Evolutionary conservation across 2,888 invertebrate genomes (phyloP).

Genomic region (Pinctada fucata): DNA sequence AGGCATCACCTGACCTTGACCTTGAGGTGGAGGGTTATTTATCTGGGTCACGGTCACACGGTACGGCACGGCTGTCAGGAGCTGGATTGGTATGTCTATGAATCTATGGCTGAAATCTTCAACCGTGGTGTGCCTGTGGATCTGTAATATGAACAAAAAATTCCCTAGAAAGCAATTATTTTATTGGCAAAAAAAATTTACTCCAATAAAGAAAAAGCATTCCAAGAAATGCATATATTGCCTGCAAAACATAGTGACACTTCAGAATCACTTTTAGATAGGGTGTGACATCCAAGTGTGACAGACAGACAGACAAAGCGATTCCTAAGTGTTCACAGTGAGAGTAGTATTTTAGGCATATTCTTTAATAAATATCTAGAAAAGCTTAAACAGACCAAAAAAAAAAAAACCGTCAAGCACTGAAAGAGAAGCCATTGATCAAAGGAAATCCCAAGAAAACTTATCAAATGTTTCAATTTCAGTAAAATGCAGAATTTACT

Average conservation of each 20-base stretch:
- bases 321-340: too few relatives aligned
- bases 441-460: neutral
- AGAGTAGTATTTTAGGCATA: too few relatives aligned
- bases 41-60: constrained; percentile 3
- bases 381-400: neutral
- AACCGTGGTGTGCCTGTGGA: constrained; percentile 18
- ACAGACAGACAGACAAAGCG: too few relatives aligned
- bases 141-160: constrained; percentile 6
- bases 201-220: too few relatives aligned
- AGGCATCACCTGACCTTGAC: neutral
- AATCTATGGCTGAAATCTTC: constrained; percentile 21
- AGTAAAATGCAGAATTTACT: neutral
- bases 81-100: constrained; percentile 16
- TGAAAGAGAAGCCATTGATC: neutral
- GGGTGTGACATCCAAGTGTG: too few relatives aligned
- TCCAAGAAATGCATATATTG: too few relatives aligned
- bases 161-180: neutral
- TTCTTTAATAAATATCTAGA: neutral
- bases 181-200: neutral
- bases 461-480: neutral
- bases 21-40: neutral
- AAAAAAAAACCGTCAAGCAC: neutral
- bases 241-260: too few relatives aligned
- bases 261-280: too few relatives aligned
- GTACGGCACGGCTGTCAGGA: constrained; percentile 16